Percentiles rank a stretch among this genome's conserved stretches.
Conservation (phyloP, 2,888 invertebrate species). For the Prosopocoilus inquinatus region DNA sequence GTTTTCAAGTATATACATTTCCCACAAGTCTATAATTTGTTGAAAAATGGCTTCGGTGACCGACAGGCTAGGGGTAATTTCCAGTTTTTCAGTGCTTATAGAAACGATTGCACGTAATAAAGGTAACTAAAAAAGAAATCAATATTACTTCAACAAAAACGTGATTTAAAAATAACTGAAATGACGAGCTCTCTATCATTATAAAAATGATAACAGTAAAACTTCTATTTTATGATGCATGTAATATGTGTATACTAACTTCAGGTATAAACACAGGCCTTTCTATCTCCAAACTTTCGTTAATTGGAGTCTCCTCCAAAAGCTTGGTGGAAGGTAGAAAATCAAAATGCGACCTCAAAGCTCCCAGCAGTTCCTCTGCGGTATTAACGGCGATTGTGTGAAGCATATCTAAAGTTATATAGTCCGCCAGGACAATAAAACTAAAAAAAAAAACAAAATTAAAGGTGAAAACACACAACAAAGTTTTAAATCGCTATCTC, state of each 20-base stretch:
- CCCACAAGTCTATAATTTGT: conserved; percentile 65
- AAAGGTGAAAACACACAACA: background rate
- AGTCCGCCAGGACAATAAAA: conserved; percentile 70
- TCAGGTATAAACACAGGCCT: conserved; percentile 50
- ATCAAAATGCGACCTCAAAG: conserved; percentile 56
- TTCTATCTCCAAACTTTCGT: conserved; percentile 53
- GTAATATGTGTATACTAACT: conserved; percentile 48
- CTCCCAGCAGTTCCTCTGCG: conserved; percentile 56
- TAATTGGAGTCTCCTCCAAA: conserved; percentile 47
- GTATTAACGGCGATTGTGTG: conserved; percentile 65
- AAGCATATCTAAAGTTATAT: conserved; percentile 68
- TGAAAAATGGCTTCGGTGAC: conserved; percentile 59
- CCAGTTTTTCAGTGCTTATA: conserved; percentile 42
- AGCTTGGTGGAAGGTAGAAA: conserved; percentile 54
- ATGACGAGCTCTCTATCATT: too few relatives aligned
- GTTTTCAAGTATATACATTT: conserved; percentile 66
- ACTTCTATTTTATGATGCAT: too few relatives aligned
- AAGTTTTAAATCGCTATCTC: conserved; percentile 26
- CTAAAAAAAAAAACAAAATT: conserved; percentile 45
- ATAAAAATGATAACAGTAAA: conserved; percentile 34
- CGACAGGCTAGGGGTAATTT: conserved; percentile 62
- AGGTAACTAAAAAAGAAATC: conserved; percentile 55
- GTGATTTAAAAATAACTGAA: background rate
- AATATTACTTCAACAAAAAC: conserved; percentile 24
- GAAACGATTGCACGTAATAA: conserved; percentile 62